Conservation (phyloP, 1,140 invertebrate species). For the Euura saliciscinereae region DNA sequence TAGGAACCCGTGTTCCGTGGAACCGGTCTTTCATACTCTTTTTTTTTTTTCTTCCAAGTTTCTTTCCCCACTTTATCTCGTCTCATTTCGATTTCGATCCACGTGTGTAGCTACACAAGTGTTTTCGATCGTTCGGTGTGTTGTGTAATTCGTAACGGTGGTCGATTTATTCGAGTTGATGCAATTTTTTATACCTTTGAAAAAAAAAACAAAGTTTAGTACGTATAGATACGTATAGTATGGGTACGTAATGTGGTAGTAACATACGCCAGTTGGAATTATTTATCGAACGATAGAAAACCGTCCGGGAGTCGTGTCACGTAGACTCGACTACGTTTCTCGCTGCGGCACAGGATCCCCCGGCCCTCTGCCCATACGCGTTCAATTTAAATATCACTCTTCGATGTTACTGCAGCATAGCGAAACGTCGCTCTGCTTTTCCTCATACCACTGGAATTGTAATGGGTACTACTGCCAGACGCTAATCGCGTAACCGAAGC, state of each 20-base stretch:
- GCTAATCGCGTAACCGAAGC: slow-evolving; percentile 5
- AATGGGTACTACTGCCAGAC: neutral
- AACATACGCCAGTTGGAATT: too few relatives aligned
- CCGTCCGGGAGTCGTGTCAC: too few relatives aligned
- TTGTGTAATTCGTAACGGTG: too few relatives aligned
- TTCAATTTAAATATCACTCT: slow-evolving; percentile 5
- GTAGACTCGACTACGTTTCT: neutral
- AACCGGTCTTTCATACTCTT: slow-evolving; percentile 39
- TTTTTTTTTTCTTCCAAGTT: slow-evolving; percentile 10
- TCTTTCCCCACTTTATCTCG: slow-evolving; percentile 7
- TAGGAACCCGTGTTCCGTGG: slow-evolving; percentile 47
- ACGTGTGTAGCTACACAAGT: too few relatives aligned
- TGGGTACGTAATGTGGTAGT: too few relatives aligned
- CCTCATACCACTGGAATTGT: neutral
- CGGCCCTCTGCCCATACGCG: neutral
- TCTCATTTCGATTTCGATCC: neutral
- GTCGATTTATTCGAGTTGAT: too few relatives aligned
- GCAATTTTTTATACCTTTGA: too few relatives aligned
- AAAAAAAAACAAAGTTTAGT: too few relatives aligned
- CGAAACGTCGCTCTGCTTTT: neutral
- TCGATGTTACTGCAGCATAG: neutral
- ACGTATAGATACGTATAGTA: too few relatives aligned
- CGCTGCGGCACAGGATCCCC: neutral
- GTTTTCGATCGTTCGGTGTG: too few relatives aligned
- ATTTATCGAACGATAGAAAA: too few relatives aligned